These are phyloP conservation scores for Brotogeris chrysoptera DNA, from an alignment of 2,797 vertebrate genomes.

Conservation along the genomic window DNA sequence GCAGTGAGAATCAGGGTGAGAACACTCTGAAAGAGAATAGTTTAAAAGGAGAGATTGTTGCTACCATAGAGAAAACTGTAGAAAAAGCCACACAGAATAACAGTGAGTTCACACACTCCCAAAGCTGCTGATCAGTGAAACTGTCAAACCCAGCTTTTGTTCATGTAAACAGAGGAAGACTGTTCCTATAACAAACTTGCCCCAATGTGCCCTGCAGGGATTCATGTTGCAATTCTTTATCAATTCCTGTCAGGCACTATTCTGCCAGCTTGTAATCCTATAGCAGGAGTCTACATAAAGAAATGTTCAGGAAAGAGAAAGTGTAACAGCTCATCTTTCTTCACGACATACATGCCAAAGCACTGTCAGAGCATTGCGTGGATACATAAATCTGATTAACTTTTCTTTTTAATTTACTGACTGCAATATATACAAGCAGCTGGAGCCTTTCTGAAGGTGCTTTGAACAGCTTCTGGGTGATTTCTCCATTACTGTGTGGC, in stretches of 20 bases:
- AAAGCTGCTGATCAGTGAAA: conserved; percentile 54
- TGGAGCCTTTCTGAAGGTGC: neutral
- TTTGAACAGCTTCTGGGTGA: neutral
- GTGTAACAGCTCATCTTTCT: neutral
- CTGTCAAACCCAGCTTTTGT: conserved; percentile 54
- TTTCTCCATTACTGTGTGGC: neutral
- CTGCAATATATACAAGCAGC: neutral
- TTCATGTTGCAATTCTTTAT: conserved; percentile 19
- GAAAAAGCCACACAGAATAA: conserved; percentile 18
- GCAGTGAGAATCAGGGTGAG: neutral
- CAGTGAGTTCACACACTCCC: conserved; percentile 37
- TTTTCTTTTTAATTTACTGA: neutral
- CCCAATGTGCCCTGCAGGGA: conserved; percentile 17
- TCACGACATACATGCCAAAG: neutral
- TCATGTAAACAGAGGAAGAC: conserved; percentile 55
- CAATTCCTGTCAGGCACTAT: neutral
- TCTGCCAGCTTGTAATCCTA: neutral
- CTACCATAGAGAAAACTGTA: neutral
- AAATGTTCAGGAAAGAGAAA: neutral
- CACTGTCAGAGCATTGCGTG: neutral
- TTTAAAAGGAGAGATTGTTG: conserved; percentile 2
- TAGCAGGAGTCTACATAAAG: neutral
- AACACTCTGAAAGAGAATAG: neutral
- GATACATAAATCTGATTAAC: neutral
- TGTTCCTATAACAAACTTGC: conserved; percentile 54